Evolutionary conservation across 2,888 invertebrate species (phyloP), one percentile per base, ranked within the genome.

Genomic region (Cataglyphis altisquamis): DNA sequence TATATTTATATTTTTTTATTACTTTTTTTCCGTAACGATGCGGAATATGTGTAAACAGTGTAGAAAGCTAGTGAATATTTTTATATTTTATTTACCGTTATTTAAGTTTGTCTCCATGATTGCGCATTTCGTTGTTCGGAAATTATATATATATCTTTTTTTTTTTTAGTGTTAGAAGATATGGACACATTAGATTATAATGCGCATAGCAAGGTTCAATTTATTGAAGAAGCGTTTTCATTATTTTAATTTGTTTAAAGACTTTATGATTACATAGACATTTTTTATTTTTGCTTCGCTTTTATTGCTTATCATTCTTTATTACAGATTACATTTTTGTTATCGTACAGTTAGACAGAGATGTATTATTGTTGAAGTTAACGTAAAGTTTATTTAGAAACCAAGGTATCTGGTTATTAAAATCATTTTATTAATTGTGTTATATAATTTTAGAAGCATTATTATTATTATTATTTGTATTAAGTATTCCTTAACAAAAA

Each of bases 331-430:
- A 72, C 25, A 12, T 45, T 74, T 39, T 63, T 74, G 63, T 45
- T 74, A 15, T 73, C 8, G 4, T 25, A 39, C 9, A 72, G n/a
- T 45, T 48, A 29, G 15, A 9, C 39, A 66, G 8, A 45, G 29
- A 68, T 57, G 29, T 77, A 55, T 77, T 67, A 29, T 3, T 29
- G 55, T 77, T 77, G n/a, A 21, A 32, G n/a, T 41, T 77, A 67
- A 67, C n/a, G 0, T 67, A 45, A 2, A 62, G 74, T 74, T 64
- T 41, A 32, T 48, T 75, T 64, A 36, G 32, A 48, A 29, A 32
- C 18, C 32, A 48, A 45, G 32, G 12, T 36, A 36, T 36, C 6
- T 36, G 36, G 6, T 36, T 36, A 36, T 36, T 36, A 36, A 36
- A 36, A 36, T 36, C 36, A 8, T 62, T 73, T 63, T 74, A 62